These are phyloP conservation scores for Ecliptopera silaceata DNA, from an alignment of 2,888 invertebrate species.

Conservation along the genomic window DNA sequence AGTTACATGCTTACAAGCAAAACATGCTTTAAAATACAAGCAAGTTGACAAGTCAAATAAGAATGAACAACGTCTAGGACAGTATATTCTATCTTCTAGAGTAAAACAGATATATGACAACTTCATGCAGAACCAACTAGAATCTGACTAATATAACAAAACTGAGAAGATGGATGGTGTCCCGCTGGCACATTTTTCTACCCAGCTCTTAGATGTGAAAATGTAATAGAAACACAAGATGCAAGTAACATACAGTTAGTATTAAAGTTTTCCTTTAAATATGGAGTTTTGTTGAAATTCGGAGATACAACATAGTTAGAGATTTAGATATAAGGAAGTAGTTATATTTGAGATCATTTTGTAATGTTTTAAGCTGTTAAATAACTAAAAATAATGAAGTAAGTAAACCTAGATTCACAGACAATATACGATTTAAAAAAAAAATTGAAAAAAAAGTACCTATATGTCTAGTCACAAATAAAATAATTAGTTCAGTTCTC, in stretches of 20 bases:
- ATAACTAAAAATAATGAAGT: no score
- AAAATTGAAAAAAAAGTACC: no score
- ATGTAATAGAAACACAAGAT: constrained; percentile 19
- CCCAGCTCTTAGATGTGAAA: constrained; percentile 14
- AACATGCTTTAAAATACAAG: no score
- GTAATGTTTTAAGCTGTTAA: no score
- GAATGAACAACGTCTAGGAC: neutral
- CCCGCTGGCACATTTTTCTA: constrained; percentile 21
- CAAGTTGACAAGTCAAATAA: neutral
- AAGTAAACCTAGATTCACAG: no score
- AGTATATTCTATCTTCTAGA: neutral
- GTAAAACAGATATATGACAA: constrained; percentile 10
- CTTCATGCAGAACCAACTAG: constrained; percentile 16
- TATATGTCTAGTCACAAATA: no score
- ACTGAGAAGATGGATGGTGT: constrained; percentile 21
- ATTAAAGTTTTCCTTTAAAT: constrained; percentile 1
- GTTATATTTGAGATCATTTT: neutral
- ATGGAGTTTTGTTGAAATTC: neutral
- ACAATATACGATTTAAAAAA: no score
- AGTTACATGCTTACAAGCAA: no score
- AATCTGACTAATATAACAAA: constrained; percentile 27
- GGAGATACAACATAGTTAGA: neutral
- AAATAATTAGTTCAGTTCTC: no score
- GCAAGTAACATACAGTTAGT: constrained; percentile 20
- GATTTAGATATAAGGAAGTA: neutral